These are phyloP conservation scores for Monopis laevigella DNA, from an alignment of 2,888 invertebrate species.

Conservation along the genomic window DNA sequence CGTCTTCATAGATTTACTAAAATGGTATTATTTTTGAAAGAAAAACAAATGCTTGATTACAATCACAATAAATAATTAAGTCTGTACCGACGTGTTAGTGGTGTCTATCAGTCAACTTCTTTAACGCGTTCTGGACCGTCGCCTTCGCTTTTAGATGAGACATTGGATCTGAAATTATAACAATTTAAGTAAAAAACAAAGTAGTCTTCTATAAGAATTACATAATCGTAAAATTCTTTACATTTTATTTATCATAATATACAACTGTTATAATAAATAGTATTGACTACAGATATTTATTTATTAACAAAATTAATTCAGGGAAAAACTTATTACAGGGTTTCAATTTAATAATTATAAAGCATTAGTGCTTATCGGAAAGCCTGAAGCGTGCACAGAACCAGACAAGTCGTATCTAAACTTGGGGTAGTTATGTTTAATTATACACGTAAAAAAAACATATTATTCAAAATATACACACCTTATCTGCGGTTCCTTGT, in stretches of 20 bases:
- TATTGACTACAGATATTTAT: too few relatives aligned
- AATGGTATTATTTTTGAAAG: not conserved
- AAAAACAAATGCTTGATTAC: constrained; percentile 3
- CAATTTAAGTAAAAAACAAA: constrained; percentile 13
- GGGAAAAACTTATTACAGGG: constrained; percentile 8
- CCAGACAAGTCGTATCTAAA: too few relatives aligned
- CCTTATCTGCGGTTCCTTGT: constrained; percentile 53
- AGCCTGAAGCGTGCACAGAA: constrained; percentile 64
- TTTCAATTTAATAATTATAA: constrained; percentile 29
- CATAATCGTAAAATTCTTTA: too few relatives aligned
- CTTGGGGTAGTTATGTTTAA: too few relatives aligned
- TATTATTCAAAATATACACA: constrained; percentile 45
- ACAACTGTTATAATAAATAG: too few relatives aligned
- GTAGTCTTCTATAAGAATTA: not conserved
- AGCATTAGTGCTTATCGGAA: constrained; percentile 62
- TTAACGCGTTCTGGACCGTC: constrained; percentile 64
- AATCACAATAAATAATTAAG: not conserved
- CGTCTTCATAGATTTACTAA: too few relatives aligned
- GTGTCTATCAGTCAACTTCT: constrained; percentile 62
- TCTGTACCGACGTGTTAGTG: constrained; percentile 28
- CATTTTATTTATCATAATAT: too few relatives aligned
- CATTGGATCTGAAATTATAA: constrained; percentile 58
- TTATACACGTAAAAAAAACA: constrained; percentile 54
- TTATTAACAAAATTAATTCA: too few relatives aligned
- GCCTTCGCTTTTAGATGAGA: constrained; percentile 64